A percentile compares a stretch with the other conserved stretches of the same genome.
phyloP scores from a whole-genome alignment of 2,113 vertebrate species.

The Microcebus murinus region DNA sequence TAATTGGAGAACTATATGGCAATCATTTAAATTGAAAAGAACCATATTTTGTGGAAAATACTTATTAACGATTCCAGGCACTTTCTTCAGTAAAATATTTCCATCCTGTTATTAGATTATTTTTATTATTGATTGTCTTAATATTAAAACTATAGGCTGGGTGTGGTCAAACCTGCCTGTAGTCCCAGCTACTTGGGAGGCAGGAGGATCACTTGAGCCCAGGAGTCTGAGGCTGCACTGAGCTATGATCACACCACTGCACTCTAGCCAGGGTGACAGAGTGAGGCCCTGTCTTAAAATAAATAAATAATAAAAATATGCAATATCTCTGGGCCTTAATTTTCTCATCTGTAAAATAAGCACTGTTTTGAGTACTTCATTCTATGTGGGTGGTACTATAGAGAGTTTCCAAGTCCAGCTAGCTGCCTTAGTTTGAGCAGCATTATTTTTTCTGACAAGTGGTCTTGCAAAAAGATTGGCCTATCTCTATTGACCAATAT shows the following conservation, averaged over 20 bases:
- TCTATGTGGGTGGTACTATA: background rate
- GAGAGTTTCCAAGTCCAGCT: too few relatives aligned
- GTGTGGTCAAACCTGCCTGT: too few relatives aligned
- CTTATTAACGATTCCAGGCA: background rate
- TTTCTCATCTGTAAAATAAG: constrained; percentile 8
- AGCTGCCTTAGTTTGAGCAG: too few relatives aligned
- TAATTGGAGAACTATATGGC: constrained; percentile 41
- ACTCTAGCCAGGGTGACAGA: too few relatives aligned
- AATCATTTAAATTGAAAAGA: constrained; percentile 41
- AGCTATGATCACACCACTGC: too few relatives aligned
- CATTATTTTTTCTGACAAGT: too few relatives aligned
- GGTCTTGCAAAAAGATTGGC: too few relatives aligned
- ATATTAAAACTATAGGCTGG: background rate
- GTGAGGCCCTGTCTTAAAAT: too few relatives aligned
- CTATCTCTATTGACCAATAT: too few relatives aligned
- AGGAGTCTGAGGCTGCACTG: too few relatives aligned
- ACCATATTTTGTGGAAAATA: background rate
- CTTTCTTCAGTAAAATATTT: constrained; percentile 12
- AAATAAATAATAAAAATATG: background rate
- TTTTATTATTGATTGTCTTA: background rate
- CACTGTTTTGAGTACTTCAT: background rate
- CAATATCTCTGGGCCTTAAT: background rate
- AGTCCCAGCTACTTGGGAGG: too few relatives aligned
- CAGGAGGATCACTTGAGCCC: too few relatives aligned
- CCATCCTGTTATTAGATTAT: background rate